These are phyloP conservation scores for Bruchidius siliquastri DNA, from an alignment of 2,888 invertebrate genomes.

Conservation along the genomic window DNA sequence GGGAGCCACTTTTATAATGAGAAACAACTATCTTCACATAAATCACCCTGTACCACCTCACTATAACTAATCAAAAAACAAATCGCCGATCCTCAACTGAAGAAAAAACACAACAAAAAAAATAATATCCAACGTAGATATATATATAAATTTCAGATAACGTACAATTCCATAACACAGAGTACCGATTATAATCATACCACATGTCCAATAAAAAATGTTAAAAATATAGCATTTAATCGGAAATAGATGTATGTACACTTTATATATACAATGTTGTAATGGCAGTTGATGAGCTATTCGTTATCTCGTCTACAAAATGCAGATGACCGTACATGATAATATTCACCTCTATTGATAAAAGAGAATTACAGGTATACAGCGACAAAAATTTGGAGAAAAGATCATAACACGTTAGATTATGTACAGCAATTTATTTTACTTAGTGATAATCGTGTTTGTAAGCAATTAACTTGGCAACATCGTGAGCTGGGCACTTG, in stretches of 20 bases:
- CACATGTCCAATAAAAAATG: constrained; percentile 3
- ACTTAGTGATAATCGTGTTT: too few species aligned
- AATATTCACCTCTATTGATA: constrained; percentile 1
- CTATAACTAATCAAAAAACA: not conserved
- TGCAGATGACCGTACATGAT: constrained; percentile 7
- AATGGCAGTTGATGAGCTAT: constrained; percentile 18
- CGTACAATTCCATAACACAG: not conserved
- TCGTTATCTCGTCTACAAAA: constrained; percentile 8
- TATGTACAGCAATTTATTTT: too few species aligned
- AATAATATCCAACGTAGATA: not conserved
- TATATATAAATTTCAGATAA: not conserved
- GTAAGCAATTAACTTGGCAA: too few species aligned
- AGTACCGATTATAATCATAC: not conserved
- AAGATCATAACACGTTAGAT: not conserved
- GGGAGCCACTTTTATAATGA: too few species aligned
- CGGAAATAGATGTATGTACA: constrained; percentile 16
- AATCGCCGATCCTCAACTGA: not conserved
- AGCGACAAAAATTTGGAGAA: constrained; percentile 2
- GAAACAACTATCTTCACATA: too few species aligned
- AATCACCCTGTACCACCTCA: not conserved
- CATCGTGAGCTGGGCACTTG: too few species aligned
- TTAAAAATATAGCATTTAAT: constrained; percentile 7
- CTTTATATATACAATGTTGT: constrained; percentile 4
- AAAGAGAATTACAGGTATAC: not conserved
- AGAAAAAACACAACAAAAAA: not conserved